Evolutionary conservation across 2,113 vertebrate species (phyloP), one percentile per base, ranked within the genome.

Genomic region (Microtus oregoni): DNA sequence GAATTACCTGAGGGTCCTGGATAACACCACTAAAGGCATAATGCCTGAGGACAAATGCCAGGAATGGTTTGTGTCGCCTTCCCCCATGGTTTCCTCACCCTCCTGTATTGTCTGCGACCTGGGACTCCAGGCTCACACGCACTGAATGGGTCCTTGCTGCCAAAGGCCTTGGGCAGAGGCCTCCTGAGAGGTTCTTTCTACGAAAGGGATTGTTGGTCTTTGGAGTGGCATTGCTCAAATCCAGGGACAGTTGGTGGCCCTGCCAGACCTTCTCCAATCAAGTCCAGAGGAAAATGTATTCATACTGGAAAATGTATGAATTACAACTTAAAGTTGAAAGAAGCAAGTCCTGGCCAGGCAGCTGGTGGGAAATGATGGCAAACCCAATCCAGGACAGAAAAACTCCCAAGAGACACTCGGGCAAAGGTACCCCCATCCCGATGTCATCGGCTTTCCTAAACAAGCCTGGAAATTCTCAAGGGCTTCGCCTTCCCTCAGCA

Each of bases 371-470:
- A 78, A 83, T 0, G 11, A 47, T 30, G 24, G 19, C 47, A 86
- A 95, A 92, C 94, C 77, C 89, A 95, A 92, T 91, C 73, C 86
- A 75, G 82, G 92, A 28, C 78, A 76, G 61, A 47, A 92, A 85
- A 81, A 7, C 0, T 68, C 96, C 93, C 96, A 87, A 94, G 97
- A 96, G 95, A 96, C 86, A 70, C 3, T 14, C 68, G 79, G 22
- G 68, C 87, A 94, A 91, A 95, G 55, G 79, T 47, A 65, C 63
- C 92, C 81, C 92, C 73, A 86, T 87, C 78, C 61, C 2, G 10
- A 10, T 58, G 87, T 30, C 61, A 70, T 67, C 75, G 90, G 83
- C 90, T 97, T 96, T 96, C 95, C 92, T 97, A 96, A 93, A 93
- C 41, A 3, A 63, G 75, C 58, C 61, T 4, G 7, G 78, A 98